Evolutionary conservation across 2,113 vertebrate species (phyloP), one percentile per base, ranked within the genome.

Genomic region (Antigone vipio): DNA sequence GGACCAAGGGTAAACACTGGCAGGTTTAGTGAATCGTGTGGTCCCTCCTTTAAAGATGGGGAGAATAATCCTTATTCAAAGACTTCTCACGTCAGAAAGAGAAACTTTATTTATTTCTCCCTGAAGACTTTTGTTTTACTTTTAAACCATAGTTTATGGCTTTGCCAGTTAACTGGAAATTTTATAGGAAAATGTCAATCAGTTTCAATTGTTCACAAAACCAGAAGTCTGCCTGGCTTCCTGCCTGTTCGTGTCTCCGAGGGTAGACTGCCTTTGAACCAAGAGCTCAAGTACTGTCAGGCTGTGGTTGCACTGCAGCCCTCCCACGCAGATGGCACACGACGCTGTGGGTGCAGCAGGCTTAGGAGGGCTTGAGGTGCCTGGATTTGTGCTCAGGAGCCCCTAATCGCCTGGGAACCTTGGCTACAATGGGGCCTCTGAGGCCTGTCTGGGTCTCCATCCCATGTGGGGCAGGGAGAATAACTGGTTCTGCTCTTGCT

Each of bases 191-290:
- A 93, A 72, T 53, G 32, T 82, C 77, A 21, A 50, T 92, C 4
- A 1, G 45, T 89, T 94, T 82, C 69, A 94, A 17, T 26, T 79
- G 81, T 69, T 96, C 78, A 55, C 45, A 76, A 72, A 82, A 50
- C 19, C 67, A 92, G 74, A 88, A 94, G 62, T 85, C 69, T 85
- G 49, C 44, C 66, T 79, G 53, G 49, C 42, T 96, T 97, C 78
- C 95, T 95, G 92, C 81, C 34, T 79, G 35, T 45, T 89, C 5
- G 1, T 1, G 4, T 75, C 52, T 91, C 69, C 4, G 13, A 40
- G 80, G 47, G 34, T 18, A 81, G 68, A 14, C 32, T 80, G 47
- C 40, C n/a, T 92, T 74, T 59, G 89, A 81, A 81, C 23, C 52
- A 64, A 34, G 72, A 71, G 12, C 60, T 72, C 19, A 10, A 44